Base-by-base conservation (phyloP, 2,797 vertebrate species). In the Dryobates pubescens region DNA sequence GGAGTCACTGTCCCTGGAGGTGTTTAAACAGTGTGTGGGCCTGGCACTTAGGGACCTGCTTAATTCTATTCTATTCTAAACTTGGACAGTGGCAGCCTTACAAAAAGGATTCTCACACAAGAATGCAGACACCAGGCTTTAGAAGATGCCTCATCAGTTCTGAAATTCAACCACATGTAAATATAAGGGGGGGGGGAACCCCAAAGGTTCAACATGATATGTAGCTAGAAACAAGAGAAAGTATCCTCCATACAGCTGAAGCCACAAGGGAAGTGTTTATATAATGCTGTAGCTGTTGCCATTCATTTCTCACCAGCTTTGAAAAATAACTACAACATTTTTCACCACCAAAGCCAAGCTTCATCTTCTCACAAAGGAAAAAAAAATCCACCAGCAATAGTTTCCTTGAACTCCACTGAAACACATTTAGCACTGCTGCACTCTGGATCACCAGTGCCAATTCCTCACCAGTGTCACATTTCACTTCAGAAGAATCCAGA, bases 401-500 rank as follows among this genome's bases (percentile, higher is more conserved):
- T 73, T 86, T 54, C 23, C 70, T 45, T 79, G 30, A 70, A 45
- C 12, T 41, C 29, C 68, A 20, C 18, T 45, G 74, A 75, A 88
- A 79, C 43, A 69, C 64, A 90, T 26, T 29, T 14, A 65, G 64
- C 75, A 54, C 14, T 43, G 68, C 81, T 76, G 34, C 12, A 5
- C 34, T 17, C 57, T 45, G 72, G 61, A 77, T 87, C 65, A 80
- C 36, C 23, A 49, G 14, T 6, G 27, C 56, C 58, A 90, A 12
- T 57, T 89, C 84, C 30, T 57, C 43, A 75, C 4, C 16, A 65
- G 54, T 4, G 17, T 36, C 36, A 51, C 36, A 41, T 77, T 88
- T 89, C 88, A 86, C 51, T 81, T 43, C 79, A 72, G 73, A 94
- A 70, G 86, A 92, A 95, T 88, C 63, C 77, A 93, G 82, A 85